phyloP scores from a whole-genome alignment of 2,113 vertebrate genomes.

The Tyrannus savana region DNA sequence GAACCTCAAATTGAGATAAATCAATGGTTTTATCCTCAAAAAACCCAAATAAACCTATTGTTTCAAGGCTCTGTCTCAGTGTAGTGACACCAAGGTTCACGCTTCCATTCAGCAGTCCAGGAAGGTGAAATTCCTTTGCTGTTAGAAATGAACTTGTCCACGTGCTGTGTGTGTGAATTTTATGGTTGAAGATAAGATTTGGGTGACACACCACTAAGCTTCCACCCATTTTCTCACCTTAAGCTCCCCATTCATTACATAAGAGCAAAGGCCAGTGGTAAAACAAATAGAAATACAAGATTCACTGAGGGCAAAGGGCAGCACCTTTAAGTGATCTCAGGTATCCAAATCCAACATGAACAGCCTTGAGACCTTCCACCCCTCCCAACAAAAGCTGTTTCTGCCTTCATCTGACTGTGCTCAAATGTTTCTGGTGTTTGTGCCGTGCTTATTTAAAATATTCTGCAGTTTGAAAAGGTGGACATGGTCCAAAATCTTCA shows the following conservation, averaged over 20 bases:
- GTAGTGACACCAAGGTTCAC: neutral
- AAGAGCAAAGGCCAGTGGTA: neutral
- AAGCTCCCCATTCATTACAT: neutral
- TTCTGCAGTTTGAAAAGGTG: neutral
- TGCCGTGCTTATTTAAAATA: neutral
- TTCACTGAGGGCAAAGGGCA: neutral
- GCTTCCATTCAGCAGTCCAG: neutral
- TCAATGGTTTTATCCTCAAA: neutral
- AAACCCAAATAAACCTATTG: neutral
- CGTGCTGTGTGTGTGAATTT: rapidly evolving
- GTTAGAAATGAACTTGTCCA: neutral
- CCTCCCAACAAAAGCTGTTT: neutral
- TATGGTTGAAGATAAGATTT: conserved; percentile 1
- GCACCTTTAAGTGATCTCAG: neutral
- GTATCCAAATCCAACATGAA: neutral
- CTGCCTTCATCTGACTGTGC: neutral
- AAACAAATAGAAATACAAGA: neutral
- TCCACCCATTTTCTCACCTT: neutral
- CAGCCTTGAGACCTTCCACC: neutral
- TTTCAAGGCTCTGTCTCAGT: neutral
- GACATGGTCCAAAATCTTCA: neutral
- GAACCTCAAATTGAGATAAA: neutral
- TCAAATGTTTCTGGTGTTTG: neutral
- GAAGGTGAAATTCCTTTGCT: neutral
- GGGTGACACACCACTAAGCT: neutral